phyloP scores from a whole-genome alignment of 2,888 invertebrate genomes.

The Papilio gigon region DNA sequence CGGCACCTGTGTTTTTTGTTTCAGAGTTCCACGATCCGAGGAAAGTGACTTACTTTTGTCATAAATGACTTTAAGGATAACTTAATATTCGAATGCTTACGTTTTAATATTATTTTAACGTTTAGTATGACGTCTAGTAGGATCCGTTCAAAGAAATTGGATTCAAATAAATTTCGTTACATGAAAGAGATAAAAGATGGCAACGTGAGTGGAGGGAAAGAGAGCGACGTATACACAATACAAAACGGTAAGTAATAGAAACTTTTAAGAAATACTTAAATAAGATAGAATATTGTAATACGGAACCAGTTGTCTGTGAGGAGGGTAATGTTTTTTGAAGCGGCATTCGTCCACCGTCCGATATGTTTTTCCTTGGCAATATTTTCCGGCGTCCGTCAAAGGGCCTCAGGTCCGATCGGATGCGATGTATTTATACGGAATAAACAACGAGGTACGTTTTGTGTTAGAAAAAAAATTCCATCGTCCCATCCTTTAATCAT shows the following conservation, averaged over 20 bases:
- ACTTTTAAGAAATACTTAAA: neutral
- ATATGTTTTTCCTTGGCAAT: slow-evolving; percentile 48
- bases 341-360: slow-evolving; percentile 36
- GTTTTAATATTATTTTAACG: neutral
- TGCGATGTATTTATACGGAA: slow-evolving; percentile 44
- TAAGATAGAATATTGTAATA: neutral
- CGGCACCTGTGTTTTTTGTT: slow-evolving; percentile 38
- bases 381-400: slow-evolving; percentile 47
- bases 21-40: slow-evolving; percentile 11
- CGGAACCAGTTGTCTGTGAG: slow-evolving; percentile 18
- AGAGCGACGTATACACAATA: neutral
- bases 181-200: neutral
- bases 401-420: slow-evolving; percentile 45
- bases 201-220: neutral
- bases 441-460: slow-evolving; percentile 40
- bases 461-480: slow-evolving; percentile 27
- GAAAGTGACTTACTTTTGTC: neutral
- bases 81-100: no score
- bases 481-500: slow-evolving; percentile 12
- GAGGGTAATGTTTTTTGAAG: slow-evolving; percentile 31
- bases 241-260: neutral
- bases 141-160: neutral
- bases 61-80: no score
- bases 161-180: neutral
- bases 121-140: neutral